These are phyloP conservation scores for Ctenodactylus gundi DNA, from an alignment of 2,113 vertebrate species.

Conservation along the genomic window DNA sequence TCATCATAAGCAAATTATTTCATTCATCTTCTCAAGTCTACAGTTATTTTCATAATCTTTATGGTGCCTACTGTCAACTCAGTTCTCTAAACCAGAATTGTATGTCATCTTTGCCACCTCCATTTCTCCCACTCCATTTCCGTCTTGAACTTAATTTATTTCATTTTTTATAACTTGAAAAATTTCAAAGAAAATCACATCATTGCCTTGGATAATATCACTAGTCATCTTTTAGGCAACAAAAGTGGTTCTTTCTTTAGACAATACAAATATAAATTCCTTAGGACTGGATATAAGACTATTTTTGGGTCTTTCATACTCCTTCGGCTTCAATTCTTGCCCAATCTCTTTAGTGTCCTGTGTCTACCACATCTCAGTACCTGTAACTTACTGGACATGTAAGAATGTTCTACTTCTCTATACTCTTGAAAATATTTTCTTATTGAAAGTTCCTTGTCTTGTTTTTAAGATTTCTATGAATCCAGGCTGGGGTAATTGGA, in stretches of 20 bases:
- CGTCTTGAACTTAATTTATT: background rate
- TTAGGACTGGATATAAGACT: background rate
- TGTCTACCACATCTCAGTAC: background rate
- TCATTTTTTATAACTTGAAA: background rate
- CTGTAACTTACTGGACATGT: background rate
- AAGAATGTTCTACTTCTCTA: background rate
- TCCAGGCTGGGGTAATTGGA: too few species aligned
- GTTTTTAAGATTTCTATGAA: background rate
- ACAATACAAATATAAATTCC: background rate
- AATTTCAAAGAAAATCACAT: background rate
- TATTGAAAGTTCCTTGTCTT: slow-evolving; percentile 3
- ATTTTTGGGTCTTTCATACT: background rate
- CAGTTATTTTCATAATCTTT: background rate
- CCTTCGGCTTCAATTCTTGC: background rate
- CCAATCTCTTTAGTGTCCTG: background rate
- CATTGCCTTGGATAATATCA: background rate
- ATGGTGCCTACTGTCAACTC: background rate
- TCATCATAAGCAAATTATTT: background rate
- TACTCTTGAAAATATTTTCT: background rate
- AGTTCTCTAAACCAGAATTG: background rate
- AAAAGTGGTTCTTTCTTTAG: background rate
- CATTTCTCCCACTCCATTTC: background rate
- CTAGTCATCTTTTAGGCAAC: too few species aligned
- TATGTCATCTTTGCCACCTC: background rate
- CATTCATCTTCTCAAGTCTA: background rate